Conservation (phyloP, 2,113 vertebrate genomes). For the Eonycteris spelaea region DNA sequence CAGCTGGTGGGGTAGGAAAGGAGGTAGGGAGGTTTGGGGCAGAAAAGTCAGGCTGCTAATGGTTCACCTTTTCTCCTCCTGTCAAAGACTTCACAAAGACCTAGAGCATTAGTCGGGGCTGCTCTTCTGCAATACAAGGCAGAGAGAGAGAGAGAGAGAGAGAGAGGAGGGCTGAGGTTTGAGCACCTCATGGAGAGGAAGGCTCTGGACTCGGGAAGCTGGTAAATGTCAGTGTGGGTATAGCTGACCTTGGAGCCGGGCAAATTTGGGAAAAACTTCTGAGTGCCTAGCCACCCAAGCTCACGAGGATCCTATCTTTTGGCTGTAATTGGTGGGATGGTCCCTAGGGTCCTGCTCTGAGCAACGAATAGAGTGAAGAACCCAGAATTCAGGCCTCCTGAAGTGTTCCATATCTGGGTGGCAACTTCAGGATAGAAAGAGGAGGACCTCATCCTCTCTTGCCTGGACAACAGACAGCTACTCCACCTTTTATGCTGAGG, state of each 20-base stretch:
- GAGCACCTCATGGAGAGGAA: not conserved
- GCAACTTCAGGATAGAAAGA: not conserved
- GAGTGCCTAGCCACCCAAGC: not conserved
- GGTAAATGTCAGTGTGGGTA: not conserved
- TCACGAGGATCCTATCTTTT: not conserved
- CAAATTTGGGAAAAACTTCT: not conserved
- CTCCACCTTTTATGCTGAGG: fast-evolving
- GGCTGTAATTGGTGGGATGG: not conserved
- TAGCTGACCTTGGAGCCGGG: not conserved
- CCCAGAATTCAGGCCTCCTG: not conserved
- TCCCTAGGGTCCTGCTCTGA: not conserved
- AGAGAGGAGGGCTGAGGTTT: not conserved
- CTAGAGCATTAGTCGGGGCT: not conserved
- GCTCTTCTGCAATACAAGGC: not conserved
- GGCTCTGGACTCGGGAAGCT: not conserved
- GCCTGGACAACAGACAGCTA: not conserved
- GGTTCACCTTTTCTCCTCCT: not conserved
- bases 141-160: not conserved
- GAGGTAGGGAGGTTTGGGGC: too few species aligned
- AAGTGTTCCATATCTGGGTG: not conserved
- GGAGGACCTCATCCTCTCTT: not conserved
- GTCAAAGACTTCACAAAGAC: not conserved
- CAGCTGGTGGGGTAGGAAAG: not conserved
- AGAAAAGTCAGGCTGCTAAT: not conserved
- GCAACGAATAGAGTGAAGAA: not conserved